These are phyloP conservation scores for Lasioglossum oenotherae DNA, from an alignment of 2,888 invertebrate genomes.

Conservation along the genomic window DNA sequence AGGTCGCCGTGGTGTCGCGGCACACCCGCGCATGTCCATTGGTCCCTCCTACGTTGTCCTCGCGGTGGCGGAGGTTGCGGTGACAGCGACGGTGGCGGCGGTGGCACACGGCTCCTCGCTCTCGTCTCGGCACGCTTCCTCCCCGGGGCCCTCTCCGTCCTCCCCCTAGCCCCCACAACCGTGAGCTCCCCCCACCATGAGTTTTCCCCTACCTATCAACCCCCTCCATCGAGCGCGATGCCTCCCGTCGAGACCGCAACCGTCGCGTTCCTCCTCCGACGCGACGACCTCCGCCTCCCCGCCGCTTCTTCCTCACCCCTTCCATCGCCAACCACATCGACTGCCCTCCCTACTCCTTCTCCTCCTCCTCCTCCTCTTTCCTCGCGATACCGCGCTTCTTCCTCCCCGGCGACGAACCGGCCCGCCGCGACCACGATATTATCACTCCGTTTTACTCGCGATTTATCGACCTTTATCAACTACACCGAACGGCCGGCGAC, in stretches of 20 bases:
- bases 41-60: constrained; percentile 83
- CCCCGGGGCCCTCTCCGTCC: constrained; percentile 34
- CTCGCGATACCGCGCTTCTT: constrained; percentile 30
- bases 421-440: constrained; percentile 76
- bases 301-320: constrained; percentile 30
- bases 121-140: constrained; percentile 61
- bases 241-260: constrained; percentile 38
- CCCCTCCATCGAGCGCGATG: constrained; percentile 49
- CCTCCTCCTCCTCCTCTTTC: constrained; percentile 19
- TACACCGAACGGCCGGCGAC: constrained; percentile 72
- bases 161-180: constrained; percentile 16
- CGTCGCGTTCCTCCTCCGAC: constrained; percentile 40
- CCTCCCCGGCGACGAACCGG: constrained; percentile 31
- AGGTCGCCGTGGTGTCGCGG: constrained; percentile 85
- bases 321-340: constrained; percentile 58
- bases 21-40: constrained; percentile 86
- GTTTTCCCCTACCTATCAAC: constrained; percentile 35
- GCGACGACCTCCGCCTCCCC: constrained; percentile 43
- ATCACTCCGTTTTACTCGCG: constrained; percentile 82
- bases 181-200: constrained; percentile 24
- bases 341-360: constrained; percentile 5
- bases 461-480: constrained; percentile 83
- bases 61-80: constrained; percentile 66
- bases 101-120: constrained; percentile 50
- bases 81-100: constrained; percentile 32